Percentiles rank a stretch among this genome's conserved stretches.
Evolutionary conservation across 2,888 invertebrate species (phyloP).

Genomic region (Dolomedes plantarius): DNA sequence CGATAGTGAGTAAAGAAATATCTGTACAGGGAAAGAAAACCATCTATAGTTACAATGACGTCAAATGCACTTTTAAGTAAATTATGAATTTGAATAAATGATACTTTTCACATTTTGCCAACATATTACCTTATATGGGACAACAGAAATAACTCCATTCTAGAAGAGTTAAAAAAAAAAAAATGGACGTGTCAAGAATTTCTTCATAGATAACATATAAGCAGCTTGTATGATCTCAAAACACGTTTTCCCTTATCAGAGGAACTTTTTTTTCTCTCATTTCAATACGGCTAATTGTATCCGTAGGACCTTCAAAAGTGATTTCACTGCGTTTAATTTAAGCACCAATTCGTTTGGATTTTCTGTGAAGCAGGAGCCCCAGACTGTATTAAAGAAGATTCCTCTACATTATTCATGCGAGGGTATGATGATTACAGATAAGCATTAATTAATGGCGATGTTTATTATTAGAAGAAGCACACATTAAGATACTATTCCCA

Average conservation of each 20-base stretch:
- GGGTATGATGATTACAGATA: background rate
- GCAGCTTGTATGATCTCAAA: background rate
- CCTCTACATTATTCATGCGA: background rate
- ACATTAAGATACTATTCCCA: conserved; percentile 11
- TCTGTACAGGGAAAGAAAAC: too few species aligned
- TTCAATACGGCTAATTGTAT: background rate
- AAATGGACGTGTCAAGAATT: conserved; percentile 4
- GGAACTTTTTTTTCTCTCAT: background rate
- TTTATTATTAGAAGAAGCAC: background rate
- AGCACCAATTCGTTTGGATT: background rate
- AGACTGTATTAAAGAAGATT: background rate
- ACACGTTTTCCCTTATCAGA: background rate
- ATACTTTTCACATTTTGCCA: too few species aligned
- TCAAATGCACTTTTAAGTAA: too few species aligned
- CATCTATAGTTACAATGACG: too few species aligned
- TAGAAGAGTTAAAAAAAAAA: too few species aligned
- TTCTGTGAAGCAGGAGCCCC: background rate
- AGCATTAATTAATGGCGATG: conserved; percentile 3
- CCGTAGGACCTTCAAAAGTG: background rate
- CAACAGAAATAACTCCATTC: too few species aligned
- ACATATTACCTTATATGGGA: too few species aligned
- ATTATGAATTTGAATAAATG: too few species aligned
- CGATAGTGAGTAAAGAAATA: too few species aligned
- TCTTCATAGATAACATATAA: background rate
- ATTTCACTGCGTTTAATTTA: background rate